Conservation (phyloP, 2,113 vertebrate species). For the Vulpes vulpes region DNA sequence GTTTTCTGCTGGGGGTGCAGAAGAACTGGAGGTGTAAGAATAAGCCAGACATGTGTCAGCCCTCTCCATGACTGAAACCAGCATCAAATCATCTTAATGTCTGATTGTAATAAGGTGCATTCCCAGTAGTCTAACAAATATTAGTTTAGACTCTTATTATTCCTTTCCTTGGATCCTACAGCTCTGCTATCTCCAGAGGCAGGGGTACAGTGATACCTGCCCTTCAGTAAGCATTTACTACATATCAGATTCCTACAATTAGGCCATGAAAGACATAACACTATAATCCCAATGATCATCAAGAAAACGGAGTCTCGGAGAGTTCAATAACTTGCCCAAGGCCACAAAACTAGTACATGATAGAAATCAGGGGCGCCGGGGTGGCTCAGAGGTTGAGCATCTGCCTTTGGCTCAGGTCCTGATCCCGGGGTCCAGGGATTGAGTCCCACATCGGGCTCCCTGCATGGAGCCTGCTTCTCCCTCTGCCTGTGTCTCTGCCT, state of each 20-base stretch:
- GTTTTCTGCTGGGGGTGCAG: neutral
- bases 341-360: neutral
- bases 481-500: too few species aligned
- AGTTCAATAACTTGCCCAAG: slow-evolving; percentile 47
- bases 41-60: slow-evolving; percentile 24
- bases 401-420: too few species aligned
- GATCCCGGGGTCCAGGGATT: too few species aligned
- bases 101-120: neutral
- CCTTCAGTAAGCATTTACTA: neutral
- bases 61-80: neutral
- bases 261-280: neutral
- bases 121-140: neutral
- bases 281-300: neutral
- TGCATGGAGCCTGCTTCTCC: too few species aligned
- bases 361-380: neutral
- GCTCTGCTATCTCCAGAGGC: neutral
- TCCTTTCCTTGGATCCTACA: neutral
- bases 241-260: neutral
- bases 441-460: too few species aligned
- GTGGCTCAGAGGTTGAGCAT: too few species aligned
- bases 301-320: slow-evolving; percentile 49
- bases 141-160: neutral
- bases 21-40: neutral
- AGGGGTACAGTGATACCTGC: neutral
- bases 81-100: neutral